phyloP scores from a whole-genome alignment of 2,888 invertebrate genomes.

The Thysanoteuthis rhombus region DNA sequence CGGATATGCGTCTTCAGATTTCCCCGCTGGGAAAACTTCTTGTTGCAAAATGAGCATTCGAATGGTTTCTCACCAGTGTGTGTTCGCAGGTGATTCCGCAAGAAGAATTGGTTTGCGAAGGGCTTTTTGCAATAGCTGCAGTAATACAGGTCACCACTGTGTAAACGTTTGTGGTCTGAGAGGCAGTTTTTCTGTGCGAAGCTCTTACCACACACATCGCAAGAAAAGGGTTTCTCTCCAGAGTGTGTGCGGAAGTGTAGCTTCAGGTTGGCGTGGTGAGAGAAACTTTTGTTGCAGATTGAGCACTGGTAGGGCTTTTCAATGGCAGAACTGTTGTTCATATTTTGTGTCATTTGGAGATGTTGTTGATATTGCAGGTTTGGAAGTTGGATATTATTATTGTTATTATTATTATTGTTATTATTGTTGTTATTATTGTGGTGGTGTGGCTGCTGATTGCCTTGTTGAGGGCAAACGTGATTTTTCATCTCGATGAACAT shows the following conservation, averaged over 20 bases:
- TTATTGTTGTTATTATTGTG: neutral
- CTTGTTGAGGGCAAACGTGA: neutral
- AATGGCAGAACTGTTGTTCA: neutral
- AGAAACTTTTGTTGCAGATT: slow-evolving; percentile 15
- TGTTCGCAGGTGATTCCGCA: slow-evolving; percentile 36
- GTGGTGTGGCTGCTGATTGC: neutral
- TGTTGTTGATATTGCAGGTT: neutral
- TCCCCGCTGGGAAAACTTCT: slow-evolving; percentile 38
- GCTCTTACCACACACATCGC: slow-evolving; percentile 17
- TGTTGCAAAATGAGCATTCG: slow-evolving; percentile 43
- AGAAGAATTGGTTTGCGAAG: slow-evolving; percentile 17
- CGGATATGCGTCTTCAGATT: slow-evolving; percentile 42
- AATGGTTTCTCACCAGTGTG: slow-evolving; percentile 40
- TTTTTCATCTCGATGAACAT: slow-evolving; percentile 15
- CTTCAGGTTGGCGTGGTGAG: slow-evolving; percentile 1
- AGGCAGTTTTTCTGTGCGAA: slow-evolving; percentile 28
- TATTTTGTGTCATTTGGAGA: neutral
- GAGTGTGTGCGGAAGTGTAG: slow-evolving; percentile 20
- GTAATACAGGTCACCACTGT: slow-evolving; percentile 19
- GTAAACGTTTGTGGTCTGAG: neutral
- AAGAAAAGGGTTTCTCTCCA: slow-evolving; percentile 15
- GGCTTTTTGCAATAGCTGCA: slow-evolving; percentile 29
- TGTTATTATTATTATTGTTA: neutral
- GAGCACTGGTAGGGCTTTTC: neutral
- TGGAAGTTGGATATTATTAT: neutral